These are phyloP conservation scores for Parambassis ranga DNA, from an alignment of 2,797 vertebrate species.

Conservation along the genomic window DNA sequence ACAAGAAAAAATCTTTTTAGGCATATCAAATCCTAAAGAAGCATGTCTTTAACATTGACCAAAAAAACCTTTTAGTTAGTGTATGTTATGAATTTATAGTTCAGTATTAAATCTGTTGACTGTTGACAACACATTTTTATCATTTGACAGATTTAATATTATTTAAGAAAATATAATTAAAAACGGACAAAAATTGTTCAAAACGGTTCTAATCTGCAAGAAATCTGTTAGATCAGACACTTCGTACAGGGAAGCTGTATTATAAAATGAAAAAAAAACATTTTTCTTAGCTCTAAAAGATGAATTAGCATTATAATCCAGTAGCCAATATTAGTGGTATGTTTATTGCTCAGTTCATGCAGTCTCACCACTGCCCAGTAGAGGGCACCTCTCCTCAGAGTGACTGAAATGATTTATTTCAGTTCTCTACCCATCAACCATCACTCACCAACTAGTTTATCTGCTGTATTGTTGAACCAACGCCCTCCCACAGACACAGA, in stretches of 20 bases:
- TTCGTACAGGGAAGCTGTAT: too few relatives aligned
- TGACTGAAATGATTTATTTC: not conserved
- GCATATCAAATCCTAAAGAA: not conserved
- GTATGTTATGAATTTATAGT: not conserved
- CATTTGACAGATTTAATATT: too few relatives aligned
- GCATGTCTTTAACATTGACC: not conserved
- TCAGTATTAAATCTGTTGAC: too few relatives aligned
- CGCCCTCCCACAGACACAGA: slow-evolving; percentile 26
- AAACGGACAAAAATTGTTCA: too few relatives aligned
- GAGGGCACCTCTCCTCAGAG: slow-evolving; percentile 57
- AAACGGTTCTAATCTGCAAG: too few relatives aligned
- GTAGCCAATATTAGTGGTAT: not conserved
- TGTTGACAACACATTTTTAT: too few relatives aligned
- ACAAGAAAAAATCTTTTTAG: not conserved
- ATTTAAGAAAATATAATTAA: too few relatives aligned
- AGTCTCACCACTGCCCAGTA: slow-evolving; percentile 53
- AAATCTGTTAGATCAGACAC: too few relatives aligned
- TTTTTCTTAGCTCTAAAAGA: not conserved
- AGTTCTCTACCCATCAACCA: slow-evolving; percentile 9
- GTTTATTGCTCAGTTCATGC: not conserved
- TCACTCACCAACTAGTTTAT: slow-evolving; percentile 29
- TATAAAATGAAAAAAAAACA: not conserved
- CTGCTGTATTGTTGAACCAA: slow-evolving; percentile 20
- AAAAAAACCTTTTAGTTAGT: not conserved
- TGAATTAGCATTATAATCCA: not conserved